Evolutionary conservation across 2,888 invertebrate species (phyloP).

Genomic region (Anorthoa munda): DNA sequence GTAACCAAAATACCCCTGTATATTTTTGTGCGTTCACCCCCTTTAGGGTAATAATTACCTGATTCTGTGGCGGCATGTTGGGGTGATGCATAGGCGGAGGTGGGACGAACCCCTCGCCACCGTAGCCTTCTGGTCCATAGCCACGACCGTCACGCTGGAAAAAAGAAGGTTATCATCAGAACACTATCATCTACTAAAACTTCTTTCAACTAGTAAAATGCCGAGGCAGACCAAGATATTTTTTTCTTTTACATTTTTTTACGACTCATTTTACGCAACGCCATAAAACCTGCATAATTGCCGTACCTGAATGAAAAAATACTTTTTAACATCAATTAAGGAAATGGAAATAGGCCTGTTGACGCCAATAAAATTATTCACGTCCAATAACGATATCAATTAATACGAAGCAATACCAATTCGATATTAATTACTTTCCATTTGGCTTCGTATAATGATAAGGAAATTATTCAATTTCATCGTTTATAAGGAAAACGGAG

Average conservation of each 20-base stretch:
- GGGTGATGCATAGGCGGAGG: slow-evolving; percentile 89
- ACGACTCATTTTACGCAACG: not conserved
- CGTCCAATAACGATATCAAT: slow-evolving; percentile 22
- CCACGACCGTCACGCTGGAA: slow-evolving; percentile 87
- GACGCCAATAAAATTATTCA: slow-evolving; percentile 33
- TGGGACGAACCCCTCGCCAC: slow-evolving; percentile 86
- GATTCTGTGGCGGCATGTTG: slow-evolving; percentile 88
- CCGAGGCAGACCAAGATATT: too few species aligned
- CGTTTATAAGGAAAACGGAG: not conserved
- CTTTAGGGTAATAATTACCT: slow-evolving; percentile 72
- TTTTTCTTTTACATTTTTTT: too few species aligned
- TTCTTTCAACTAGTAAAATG: not conserved
- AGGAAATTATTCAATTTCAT: slow-evolving; percentile 19
- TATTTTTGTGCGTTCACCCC: not conserved
- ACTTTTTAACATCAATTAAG: slow-evolving; percentile 32
- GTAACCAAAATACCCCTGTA: not conserved
- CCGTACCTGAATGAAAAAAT: not conserved
- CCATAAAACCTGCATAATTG: slow-evolving; percentile 1
- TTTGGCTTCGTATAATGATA: slow-evolving; percentile 14
- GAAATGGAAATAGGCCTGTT: slow-evolving; percentile 24
- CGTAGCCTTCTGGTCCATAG: slow-evolving; percentile 87
- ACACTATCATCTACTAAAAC: not conserved
- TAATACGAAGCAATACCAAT: slow-evolving; percentile 24
- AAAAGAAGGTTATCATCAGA: not conserved
- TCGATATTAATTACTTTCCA: slow-evolving; percentile 38